phyloP scores from a whole-genome alignment of 2,113 vertebrate genomes.

The Drymodes brunneopygia region DNA sequence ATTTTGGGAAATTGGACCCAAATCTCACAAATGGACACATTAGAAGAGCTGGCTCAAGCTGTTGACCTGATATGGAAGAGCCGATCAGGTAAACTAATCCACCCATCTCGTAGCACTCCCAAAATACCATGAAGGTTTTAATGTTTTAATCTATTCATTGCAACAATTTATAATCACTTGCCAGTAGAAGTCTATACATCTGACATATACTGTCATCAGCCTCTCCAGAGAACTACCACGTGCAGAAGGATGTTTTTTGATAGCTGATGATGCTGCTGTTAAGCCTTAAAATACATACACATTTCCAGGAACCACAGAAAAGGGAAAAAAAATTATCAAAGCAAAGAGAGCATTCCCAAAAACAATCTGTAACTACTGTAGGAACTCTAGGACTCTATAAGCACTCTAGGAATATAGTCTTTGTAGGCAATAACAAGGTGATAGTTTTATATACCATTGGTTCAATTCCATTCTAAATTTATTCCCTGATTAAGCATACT shows the following conservation, averaged over 20 bases:
- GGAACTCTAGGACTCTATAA: background rate
- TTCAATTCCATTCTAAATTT: background rate
- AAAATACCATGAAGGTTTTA: background rate
- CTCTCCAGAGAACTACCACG: background rate
- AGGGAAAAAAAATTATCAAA: too few species aligned
- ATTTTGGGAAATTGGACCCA: background rate
- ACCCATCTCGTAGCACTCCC: accelerated
- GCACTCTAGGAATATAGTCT: background rate
- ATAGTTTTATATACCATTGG: background rate
- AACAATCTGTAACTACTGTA: background rate
- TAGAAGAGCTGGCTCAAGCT: background rate
- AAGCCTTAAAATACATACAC: background rate
- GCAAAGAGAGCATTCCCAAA: background rate
- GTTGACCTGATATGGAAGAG: background rate
- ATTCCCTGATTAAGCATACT: background rate
- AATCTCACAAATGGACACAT: background rate
- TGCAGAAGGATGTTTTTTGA: background rate
- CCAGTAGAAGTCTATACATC: background rate
- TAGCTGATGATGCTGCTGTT: background rate
- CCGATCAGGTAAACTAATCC: background rate
- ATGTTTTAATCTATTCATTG: background rate
- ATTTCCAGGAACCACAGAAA: background rate
- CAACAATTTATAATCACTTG: background rate
- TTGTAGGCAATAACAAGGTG: background rate
- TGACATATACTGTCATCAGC: background rate